phyloP scores from a whole-genome alignment of 1,140 invertebrate species.

The Hermetia illucens region DNA sequence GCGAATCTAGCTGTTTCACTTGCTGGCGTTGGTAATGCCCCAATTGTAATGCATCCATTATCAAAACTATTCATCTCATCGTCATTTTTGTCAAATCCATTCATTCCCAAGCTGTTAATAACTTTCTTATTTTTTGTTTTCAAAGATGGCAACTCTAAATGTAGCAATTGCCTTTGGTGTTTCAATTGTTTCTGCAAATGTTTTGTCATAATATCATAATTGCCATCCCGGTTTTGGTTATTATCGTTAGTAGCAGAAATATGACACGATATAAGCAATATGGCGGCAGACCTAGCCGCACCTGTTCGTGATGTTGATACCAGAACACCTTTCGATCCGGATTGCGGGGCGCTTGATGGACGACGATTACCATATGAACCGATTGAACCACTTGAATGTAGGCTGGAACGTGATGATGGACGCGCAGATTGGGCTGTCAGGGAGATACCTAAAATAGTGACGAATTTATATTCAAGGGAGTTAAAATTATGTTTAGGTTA shows the following conservation, averaged over 20 bases:
- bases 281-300: constrained; percentile 75
- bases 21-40: constrained; percentile 30
- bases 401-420: constrained; percentile 53
- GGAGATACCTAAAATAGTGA: constrained; percentile 36
- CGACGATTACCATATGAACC: constrained; percentile 42
- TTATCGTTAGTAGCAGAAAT: constrained; percentile 38
- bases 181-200: constrained; percentile 31
- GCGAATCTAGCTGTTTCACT: constrained; percentile 30
- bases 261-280: constrained; percentile 80
- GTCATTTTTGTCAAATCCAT: constrained; percentile 26
- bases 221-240: constrained; percentile 24
- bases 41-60: constrained; percentile 23
- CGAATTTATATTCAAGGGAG: neutral
- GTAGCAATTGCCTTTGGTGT: constrained; percentile 28
- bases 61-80: constrained; percentile 29
- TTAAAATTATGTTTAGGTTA: neutral
- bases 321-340: constrained; percentile 37
- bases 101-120: constrained; percentile 29
- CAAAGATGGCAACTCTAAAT: constrained; percentile 27
- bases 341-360: constrained; percentile 39
- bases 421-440: constrained; percentile 43
- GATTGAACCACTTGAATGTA: constrained; percentile 44
- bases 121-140: constrained; percentile 29
- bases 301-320: constrained; percentile 67
- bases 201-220: constrained; percentile 30